A percentile compares a stretch with the other conserved stretches of the same genome.
These are phyloP conservation scores for Prorops nasuta DNA, from an alignment of 1,140 invertebrate species.

Conservation along the genomic window DNA sequence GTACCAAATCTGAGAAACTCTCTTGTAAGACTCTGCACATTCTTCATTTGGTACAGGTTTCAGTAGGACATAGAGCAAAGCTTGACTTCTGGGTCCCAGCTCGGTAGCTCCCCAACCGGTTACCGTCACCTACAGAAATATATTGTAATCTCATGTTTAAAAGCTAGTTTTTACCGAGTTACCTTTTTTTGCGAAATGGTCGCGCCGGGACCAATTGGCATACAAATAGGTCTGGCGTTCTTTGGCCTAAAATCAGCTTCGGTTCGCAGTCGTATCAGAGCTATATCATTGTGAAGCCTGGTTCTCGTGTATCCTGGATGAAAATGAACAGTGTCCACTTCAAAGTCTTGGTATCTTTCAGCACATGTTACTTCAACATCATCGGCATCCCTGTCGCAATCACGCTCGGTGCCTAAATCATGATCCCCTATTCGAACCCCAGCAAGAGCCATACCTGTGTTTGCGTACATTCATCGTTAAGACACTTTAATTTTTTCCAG, in stretches of 20 bases:
- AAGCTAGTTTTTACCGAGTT: conserved; percentile 5
- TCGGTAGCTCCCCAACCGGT: conserved; percentile 66
- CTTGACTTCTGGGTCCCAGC: conserved; percentile 43
- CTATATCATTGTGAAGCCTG: conserved; percentile 62
- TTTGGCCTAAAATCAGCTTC: conserved; percentile 55
- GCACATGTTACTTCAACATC: conserved; percentile 54
- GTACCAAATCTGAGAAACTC: conserved; percentile 39
- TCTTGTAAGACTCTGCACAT: conserved; percentile 52
- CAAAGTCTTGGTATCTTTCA: conserved; percentile 61
- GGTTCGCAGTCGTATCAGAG: conserved; percentile 58
- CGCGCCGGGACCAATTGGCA: conserved; percentile 52
- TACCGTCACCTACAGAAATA: conserved; percentile 41
- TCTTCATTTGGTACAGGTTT: conserved; percentile 47
- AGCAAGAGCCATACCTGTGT: conserved; percentile 35
- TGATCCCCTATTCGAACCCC: conserved; percentile 66
- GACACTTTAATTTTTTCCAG: too few relatives aligned
- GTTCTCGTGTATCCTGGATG: conserved; percentile 59
- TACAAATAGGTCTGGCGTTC: conserved; percentile 60
- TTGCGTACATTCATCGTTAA: too few relatives aligned
- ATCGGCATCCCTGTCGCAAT: conserved; percentile 58
- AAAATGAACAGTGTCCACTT: conserved; percentile 55
- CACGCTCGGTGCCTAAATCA: conserved; percentile 57
- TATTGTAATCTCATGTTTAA: background rate
- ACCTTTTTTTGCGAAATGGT: conserved; percentile 27
- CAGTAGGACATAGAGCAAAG: conserved; percentile 57